These are phyloP conservation scores for Caenorhabditis parvicauda DNA, from an alignment of 2,888 invertebrate genomes.

Conservation along the genomic window DNA sequence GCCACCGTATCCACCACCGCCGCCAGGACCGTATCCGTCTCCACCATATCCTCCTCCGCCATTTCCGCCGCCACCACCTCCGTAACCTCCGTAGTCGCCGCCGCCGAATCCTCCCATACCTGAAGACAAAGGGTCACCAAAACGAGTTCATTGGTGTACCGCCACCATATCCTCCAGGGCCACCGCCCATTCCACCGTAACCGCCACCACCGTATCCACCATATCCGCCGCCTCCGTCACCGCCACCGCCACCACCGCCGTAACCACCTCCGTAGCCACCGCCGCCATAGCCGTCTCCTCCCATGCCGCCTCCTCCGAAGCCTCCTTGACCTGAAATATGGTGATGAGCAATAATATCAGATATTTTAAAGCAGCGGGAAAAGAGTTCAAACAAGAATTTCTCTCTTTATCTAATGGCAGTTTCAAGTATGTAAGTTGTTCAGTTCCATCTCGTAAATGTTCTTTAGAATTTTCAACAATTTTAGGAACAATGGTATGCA, in stretches of 20 bases:
- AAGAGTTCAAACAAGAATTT: no score
- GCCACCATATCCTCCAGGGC: conserved; percentile 27
- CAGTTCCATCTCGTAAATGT: no score
- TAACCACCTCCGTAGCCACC: conserved; percentile 9
- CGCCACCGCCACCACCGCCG: conserved; percentile 6
- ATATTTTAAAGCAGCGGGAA: no score
- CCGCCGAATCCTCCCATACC: conserved; percentile 28
- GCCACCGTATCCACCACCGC: conserved; percentile 17
- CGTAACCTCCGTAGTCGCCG: conserved; percentile 10
- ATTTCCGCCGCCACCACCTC: conserved; percentile 12
- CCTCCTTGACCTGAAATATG: no score
- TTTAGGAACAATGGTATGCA: no score
- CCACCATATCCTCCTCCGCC: conserved; percentile 5
- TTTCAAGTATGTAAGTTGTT: no score
- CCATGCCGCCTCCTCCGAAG: conserved; percentile 11
- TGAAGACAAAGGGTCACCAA: no score
- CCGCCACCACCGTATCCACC: conserved; percentile 25
- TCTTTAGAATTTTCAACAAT: no score
- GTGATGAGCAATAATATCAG: no score
- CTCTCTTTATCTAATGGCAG: no score
- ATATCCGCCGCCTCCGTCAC: conserved; percentile 13
- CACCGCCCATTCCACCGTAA: conserved; percentile 30
- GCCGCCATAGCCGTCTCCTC: conserved; percentile 8
- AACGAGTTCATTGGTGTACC: no score
- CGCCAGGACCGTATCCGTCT: conserved; percentile 10